Evolutionary conservation across 2,113 vertebrate species (phyloP).

Genomic region (Leptobrachium ailaonicum): DNA sequence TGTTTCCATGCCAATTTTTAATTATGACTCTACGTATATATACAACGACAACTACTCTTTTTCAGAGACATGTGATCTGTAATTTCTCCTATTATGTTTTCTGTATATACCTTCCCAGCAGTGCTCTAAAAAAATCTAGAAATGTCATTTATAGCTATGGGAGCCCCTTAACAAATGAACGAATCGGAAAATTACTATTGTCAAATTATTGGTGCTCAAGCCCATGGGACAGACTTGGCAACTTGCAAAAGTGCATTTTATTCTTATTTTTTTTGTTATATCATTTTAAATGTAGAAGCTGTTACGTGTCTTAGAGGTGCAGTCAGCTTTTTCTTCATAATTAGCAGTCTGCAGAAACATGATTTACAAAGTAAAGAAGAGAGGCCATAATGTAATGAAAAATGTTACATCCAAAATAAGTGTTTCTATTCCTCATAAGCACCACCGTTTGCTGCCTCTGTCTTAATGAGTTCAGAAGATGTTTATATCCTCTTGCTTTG

Average conservation of each 20-base stretch:
- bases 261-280: neutral
- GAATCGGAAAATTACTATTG: slow-evolving; percentile 13
- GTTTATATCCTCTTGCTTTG: slow-evolving; percentile 37
- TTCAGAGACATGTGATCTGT: slow-evolving; percentile 30
- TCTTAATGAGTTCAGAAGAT: slow-evolving; percentile 50
- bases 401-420: slow-evolving; percentile 45
- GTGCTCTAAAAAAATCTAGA: slow-evolving; percentile 19
- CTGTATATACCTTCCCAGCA: slow-evolving; percentile 5
- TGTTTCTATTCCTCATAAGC: slow-evolving; percentile 48
- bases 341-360: slow-evolving; percentile 23
- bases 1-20: slow-evolving; percentile 40
- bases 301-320: slow-evolving; percentile 12
- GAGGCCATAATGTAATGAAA: slow-evolving; percentile 35
- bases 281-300: neutral
- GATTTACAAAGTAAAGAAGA: slow-evolving; percentile 49
- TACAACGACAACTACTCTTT: slow-evolving; percentile 16
- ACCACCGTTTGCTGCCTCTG: slow-evolving; percentile 45
- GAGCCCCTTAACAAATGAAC: slow-evolving; percentile 22
- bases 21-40: slow-evolving; percentile 41
- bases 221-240: slow-evolving; percentile 15
- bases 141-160: slow-evolving; percentile 20
- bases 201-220: slow-evolving; percentile 25
- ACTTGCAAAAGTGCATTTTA: neutral
- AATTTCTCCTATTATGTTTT: slow-evolving; percentile 5
- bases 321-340: slow-evolving; percentile 30